Evolutionary conservation across 2,888 invertebrate genomes (phyloP), one percentile per base, ranked within the genome.

Genomic region (Sthenelais limicola): DNA sequence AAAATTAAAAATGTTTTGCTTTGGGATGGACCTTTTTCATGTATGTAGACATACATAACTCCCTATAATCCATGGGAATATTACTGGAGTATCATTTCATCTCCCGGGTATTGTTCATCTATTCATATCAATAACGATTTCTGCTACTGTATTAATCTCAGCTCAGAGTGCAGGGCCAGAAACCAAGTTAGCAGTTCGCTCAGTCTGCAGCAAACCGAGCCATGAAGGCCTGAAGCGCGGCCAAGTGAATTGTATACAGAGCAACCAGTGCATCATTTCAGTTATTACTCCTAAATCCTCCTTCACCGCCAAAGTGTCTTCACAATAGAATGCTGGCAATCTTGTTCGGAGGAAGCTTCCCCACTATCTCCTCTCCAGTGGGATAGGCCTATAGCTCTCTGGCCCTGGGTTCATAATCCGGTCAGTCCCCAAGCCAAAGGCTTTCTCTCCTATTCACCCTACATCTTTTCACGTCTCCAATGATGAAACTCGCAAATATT

Each of bases 81-180:
- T 56, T 56, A 56, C 56, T 33, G 56, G 35, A 43, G 62, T 62
- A 62, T 62, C 62, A 35, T 26, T 15, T 35, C 54, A 12, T 21
- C n/a, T n/a, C n/a, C 38, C 12, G 38, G 38, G 3, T 15, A 38
- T 26, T 28, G 38, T 38, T 62, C 62, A 62, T 62, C 62, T 38
- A 62, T 62, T 62, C 62, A 62, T 62, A 38, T 62, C 38, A 62
- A 62, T 62, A 43, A 24, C 24, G 62, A 62, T 62, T 21, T 43
- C 62, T 35, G 62, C 38, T 62, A 38, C 38, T 62, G 38, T 28
- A 62, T 38, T 38, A 62, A 35, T 43, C 62, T 26, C 26, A 18
- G 12, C 18, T 3, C 3, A 24, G 21, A 15, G 3, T 43, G 9
- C 35, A 35, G 7, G 33, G 28, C 56, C 3, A 32, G 21, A 62